These are phyloP conservation scores for Drosophila kohkoa DNA, from an alignment of 1,140 invertebrate genomes.

Conservation along the genomic window DNA sequence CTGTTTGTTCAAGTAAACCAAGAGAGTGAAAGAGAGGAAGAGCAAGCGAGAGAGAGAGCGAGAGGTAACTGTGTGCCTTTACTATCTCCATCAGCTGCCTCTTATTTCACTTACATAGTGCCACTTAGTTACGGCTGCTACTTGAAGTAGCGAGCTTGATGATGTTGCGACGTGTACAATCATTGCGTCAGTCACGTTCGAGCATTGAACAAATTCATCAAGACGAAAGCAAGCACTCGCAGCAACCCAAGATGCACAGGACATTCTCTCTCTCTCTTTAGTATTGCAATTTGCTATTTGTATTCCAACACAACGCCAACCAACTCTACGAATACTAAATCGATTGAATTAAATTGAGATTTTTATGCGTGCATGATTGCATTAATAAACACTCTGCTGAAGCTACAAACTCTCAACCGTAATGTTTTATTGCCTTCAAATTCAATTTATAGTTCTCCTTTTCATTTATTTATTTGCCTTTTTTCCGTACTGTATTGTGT, in stretches of 20 bases:
- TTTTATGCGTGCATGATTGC: slow-evolving; percentile 76
- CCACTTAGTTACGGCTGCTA: slow-evolving; percentile 72
- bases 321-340: slow-evolving; percentile 46
- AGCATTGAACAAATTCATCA: slow-evolving; percentile 80
- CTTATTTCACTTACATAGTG: slow-evolving; percentile 79
- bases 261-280: slow-evolving; percentile 9
- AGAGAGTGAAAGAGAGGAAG: not conserved
- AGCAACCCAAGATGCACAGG: slow-evolving; percentile 8
- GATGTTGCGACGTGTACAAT: slow-evolving; percentile 71
- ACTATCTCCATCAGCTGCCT: slow-evolving; percentile 50
- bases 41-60: not conserved
- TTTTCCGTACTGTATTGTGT: not conserved
- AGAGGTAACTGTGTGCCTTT: not conserved
- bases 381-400: slow-evolving; percentile 65
- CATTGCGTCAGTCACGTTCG: slow-evolving; percentile 81
- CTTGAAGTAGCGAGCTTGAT: slow-evolving; percentile 14
- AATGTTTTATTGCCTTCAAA: slow-evolving; percentile 63
- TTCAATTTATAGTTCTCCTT: slow-evolving; percentile 65
- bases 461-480: slow-evolving; percentile 49
- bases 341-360: slow-evolving; percentile 81
- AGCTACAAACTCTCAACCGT: slow-evolving; percentile 17
- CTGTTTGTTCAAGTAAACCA: slow-evolving; percentile 26
- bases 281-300: slow-evolving; percentile 71
- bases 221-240: slow-evolving; percentile 55
- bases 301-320: slow-evolving; percentile 47